Evolutionary conservation across 1,140 invertebrate genomes (phyloP).

Genomic region (Caenorhabditis inopinata): DNA sequence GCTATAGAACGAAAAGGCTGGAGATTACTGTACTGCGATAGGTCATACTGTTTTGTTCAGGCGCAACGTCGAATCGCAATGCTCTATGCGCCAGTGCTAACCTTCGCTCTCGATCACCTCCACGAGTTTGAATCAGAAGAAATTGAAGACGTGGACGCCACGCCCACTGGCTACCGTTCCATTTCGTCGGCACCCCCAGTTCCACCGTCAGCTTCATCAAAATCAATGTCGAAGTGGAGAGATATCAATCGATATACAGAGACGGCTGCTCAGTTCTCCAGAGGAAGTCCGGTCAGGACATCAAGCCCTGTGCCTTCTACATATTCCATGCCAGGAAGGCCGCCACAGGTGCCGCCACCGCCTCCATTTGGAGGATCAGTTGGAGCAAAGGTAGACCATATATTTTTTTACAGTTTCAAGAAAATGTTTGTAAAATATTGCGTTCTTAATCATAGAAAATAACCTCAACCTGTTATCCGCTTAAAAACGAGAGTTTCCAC

Average conservation of each 20-base stretch:
- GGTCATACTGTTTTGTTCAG: too few species aligned
- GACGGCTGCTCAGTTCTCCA: background rate
- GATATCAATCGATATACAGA: background rate
- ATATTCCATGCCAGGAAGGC: background rate
- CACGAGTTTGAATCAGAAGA: slow-evolving; percentile 67
- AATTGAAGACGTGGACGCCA: background rate
- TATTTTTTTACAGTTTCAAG: too few species aligned
- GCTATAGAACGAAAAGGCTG: background rate
- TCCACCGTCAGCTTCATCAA: background rate
- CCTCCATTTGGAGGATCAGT: background rate
- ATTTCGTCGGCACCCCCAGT: background rate
- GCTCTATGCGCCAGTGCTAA: slow-evolving; percentile 85
- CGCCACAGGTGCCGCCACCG: background rate
- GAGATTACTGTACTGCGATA: too few species aligned
- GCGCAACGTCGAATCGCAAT: slow-evolving; percentile 82
- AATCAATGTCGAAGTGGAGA: background rate
- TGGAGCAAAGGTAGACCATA: too few species aligned
- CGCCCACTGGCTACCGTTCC: background rate
- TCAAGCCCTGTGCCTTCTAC: background rate
- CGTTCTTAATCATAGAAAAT: too few species aligned
- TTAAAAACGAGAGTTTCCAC: too few species aligned
- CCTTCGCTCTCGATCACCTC: slow-evolving; percentile 81
- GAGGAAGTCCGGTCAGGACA: background rate
- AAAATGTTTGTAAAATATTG: too few species aligned
- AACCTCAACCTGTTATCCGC: too few species aligned